Base-by-base conservation (phyloP, 2,113 vertebrate genomes). In the Tursiops truncatus region DNA sequence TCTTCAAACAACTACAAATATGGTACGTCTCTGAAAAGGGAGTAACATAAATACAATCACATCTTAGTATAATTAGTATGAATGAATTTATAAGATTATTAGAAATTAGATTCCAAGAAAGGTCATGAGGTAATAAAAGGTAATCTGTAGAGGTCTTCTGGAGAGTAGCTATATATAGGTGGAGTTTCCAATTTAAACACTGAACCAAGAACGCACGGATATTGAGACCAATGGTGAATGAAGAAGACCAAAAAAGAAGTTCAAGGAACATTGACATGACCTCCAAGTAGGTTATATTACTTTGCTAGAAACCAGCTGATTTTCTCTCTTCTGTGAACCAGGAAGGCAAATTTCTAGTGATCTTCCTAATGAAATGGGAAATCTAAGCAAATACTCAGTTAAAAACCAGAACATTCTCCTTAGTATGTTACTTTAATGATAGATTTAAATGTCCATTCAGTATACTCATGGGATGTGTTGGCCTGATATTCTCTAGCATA, bases 301-400 rank as follows among this genome's bases (percentile, higher is more conserved):
- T 87, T 86, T 85, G 8, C 26, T 63, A 58, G 56, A 50, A 97
- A 77, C 6, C 23, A 81, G 20, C 10, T 92, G 6, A 25, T 68
- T 91, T 91, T 68, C 80, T 89, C 17, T 60, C 26, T 89, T 5
- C 8, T 79, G 0, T 97, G 38, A 89, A 79, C 11, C 18, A 74
- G 33, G 3, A 79, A 89, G 31, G 11, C 33, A 38, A 25, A 80
- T 83, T 89, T 56, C 33, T 28, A 92, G 81, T 44, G 25, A 3
- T 20, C 67, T 91, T 88, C 17, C 12, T 94, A 89, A 86, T 85
- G n/a, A 91, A 86, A 68, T 68, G 47, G 38, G 41, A 86, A 97
- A 53, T 67, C 25, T 86, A 88, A 21, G 76, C 33, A 82, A 73
- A 94, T 50, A 80, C 44, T 71, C 21, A 58, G n/a, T 67, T 2